These are phyloP conservation scores for Gyps fulvus DNA, from an alignment of 2,113 vertebrate species.

Conservation along the genomic window DNA sequence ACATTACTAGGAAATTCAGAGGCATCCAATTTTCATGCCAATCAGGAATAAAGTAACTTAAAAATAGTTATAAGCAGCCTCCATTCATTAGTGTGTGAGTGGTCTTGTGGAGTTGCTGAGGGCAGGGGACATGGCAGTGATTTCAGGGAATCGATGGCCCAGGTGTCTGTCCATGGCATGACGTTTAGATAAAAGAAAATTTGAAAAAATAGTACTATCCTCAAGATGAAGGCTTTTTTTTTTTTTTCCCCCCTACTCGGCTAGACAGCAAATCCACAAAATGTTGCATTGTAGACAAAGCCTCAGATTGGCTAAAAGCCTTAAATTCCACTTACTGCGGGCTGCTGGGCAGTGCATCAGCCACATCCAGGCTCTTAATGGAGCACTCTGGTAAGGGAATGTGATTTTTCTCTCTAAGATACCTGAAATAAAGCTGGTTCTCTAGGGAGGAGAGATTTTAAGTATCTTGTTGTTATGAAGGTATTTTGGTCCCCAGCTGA, in stretches of 20 bases:
- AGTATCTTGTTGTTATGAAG: background rate
- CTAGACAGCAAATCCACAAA: background rate
- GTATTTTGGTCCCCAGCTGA: background rate
- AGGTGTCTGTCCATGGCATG: background rate
- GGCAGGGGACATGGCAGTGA: background rate
- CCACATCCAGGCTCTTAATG: background rate
- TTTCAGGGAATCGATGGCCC: background rate
- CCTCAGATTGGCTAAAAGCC: background rate
- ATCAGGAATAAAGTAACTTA: background rate
- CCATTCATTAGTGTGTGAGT: background rate
- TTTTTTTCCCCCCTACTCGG: fast-evolving
- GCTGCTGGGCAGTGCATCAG: background rate
- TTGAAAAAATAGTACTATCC: fast-evolving
- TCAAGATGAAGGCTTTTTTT: background rate
- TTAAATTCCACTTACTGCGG: background rate
- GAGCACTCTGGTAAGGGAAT: background rate
- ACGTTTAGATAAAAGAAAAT: background rate
- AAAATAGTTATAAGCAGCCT: background rate
- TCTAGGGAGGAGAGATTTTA: background rate
- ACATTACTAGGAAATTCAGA: background rate
- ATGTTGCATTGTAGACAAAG: background rate
- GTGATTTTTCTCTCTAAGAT: background rate
- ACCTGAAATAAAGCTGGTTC: background rate
- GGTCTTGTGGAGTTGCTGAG: background rate
- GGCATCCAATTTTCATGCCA: background rate